Conservation (phyloP, 2,888 invertebrate species). For the Frankliniella intonsa region DNA sequence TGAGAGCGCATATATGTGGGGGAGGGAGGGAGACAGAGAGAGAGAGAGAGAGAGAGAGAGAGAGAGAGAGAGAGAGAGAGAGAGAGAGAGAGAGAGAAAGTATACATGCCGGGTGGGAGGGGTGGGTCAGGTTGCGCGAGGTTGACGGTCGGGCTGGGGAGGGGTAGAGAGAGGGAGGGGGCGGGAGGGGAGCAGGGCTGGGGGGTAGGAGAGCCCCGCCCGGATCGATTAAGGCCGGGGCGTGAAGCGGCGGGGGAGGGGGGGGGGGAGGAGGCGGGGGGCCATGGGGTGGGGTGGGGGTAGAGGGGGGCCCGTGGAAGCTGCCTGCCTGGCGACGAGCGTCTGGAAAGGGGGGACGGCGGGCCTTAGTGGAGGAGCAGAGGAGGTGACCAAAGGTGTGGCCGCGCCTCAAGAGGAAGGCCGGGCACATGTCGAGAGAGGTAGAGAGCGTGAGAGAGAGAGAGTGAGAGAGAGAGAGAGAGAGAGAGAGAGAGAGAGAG, state of each 20-base stretch:
- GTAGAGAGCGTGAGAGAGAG: background rate
- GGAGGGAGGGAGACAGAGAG: background rate
- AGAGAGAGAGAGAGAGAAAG: background rate
- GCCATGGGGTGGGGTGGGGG: background rate
- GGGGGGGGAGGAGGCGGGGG: background rate
- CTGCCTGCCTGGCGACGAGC: background rate
- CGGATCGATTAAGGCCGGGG: constrained; percentile 21
- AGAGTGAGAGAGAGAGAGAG: background rate
- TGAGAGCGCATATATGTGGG: background rate
- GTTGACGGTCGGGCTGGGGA: background rate
- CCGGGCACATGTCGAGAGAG: background rate
- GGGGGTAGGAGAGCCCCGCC: background rate
- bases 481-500: background rate
- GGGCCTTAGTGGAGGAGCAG: background rate
- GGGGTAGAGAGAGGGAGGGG: background rate
- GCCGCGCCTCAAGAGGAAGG: too few relatives aligned
- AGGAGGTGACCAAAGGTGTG: background rate
- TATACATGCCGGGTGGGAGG: background rate
- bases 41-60: background rate
- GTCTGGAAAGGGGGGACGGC: background rate
- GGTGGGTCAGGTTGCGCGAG: background rate
- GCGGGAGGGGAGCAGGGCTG: background rate
- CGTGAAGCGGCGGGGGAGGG: constrained; percentile 17
- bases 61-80: background rate
- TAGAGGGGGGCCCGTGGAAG: background rate